These are phyloP conservation scores for Eupithecia inturbata DNA, from an alignment of 2,888 invertebrate species.

Conservation along the genomic window DNA sequence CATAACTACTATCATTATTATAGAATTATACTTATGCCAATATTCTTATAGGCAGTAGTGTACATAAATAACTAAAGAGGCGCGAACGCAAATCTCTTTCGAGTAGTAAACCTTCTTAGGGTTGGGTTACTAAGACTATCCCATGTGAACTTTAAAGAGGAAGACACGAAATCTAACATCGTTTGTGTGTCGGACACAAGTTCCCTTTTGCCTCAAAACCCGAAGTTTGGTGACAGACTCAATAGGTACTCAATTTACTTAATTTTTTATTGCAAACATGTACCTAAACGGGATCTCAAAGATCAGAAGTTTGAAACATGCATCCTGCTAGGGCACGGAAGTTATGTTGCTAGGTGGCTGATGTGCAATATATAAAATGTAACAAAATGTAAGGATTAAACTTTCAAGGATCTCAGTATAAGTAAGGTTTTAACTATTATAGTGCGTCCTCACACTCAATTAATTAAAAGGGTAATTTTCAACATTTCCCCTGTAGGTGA, in stretches of 20 bases:
- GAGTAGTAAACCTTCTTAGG: slow-evolving; percentile 15
- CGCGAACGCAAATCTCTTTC: neutral
- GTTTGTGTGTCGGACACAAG: neutral
- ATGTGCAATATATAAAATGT: too few relatives aligned
- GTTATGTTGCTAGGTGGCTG: neutral
- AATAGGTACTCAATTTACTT: neutral
- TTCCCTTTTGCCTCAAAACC: neutral
- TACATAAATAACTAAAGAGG: neutral
- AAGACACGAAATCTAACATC: neutral
- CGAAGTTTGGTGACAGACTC: neutral
- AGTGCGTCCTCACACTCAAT: too few relatives aligned
- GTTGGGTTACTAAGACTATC: slow-evolving; percentile 3
- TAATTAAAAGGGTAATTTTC: too few relatives aligned
- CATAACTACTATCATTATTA: neutral
- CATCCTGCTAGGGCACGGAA: neutral
- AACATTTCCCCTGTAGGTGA: too few relatives aligned
- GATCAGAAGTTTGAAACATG: neutral
- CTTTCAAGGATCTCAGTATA: too few relatives aligned
- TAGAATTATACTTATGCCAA: neutral
- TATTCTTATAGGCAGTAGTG: neutral
- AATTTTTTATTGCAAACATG: too few relatives aligned
- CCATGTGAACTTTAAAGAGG: neutral
- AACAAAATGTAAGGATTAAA: too few relatives aligned
- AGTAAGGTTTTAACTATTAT: too few relatives aligned
- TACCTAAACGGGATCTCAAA: too few relatives aligned